These are phyloP conservation scores for Nymphalis urticae DNA, from an alignment of 2,888 invertebrate species.

Conservation along the genomic window DNA sequence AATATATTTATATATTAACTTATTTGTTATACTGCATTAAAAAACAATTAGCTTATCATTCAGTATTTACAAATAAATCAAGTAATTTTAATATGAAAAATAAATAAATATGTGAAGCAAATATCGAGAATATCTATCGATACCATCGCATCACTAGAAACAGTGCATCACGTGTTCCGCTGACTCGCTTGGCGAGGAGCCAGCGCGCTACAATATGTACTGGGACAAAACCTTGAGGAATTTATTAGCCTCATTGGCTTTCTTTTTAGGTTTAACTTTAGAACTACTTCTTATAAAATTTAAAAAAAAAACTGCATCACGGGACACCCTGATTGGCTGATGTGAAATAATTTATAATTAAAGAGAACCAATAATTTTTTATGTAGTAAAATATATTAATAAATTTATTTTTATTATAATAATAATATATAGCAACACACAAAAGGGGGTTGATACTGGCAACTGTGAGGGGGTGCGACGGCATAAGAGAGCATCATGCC, in stretches of 20 bases:
- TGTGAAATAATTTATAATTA: too few relatives aligned
- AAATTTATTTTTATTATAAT: too few relatives aligned
- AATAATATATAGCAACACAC: too few relatives aligned
- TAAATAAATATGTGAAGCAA: background rate
- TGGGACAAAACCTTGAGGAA: constrained; percentile 34
- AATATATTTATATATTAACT: too few relatives aligned
- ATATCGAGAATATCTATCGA: constrained; percentile 39
- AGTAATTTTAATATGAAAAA: background rate
- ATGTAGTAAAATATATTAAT: too few relatives aligned
- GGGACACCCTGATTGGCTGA: background rate
- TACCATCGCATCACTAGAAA: constrained; percentile 45
- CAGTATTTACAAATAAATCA: too few relatives aligned
- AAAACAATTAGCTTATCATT: too few relatives aligned
- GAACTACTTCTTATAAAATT: constrained; percentile 5
- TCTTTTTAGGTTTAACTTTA: constrained; percentile 20
- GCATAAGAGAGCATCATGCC: too few relatives aligned
- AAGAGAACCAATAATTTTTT: too few relatives aligned
- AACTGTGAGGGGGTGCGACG: too few relatives aligned
- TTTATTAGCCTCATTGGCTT: constrained; percentile 36
- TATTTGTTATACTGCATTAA: too few relatives aligned
- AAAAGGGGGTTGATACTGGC: too few relatives aligned
- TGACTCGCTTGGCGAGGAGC: constrained; percentile 44
- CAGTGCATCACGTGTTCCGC: constrained; percentile 41
- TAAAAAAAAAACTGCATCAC: background rate
- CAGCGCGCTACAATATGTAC: constrained; percentile 39